phyloP scores from a whole-genome alignment of 2,888 invertebrate species.

The Spodoptera exigua region DNA sequence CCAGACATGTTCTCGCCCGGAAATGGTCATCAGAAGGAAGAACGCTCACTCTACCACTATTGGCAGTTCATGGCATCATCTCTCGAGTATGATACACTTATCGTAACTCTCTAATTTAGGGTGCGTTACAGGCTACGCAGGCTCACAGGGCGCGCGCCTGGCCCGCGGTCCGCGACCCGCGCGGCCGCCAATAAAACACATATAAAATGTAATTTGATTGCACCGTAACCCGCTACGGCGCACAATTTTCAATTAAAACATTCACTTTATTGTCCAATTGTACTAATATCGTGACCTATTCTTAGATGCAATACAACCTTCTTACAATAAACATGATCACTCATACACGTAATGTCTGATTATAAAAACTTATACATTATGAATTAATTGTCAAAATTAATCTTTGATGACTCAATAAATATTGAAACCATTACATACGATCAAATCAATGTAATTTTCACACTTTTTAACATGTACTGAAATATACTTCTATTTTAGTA shows the following conservation, averaged over 20 bases:
- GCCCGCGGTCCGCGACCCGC: conserved; percentile 1
- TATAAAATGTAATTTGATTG: conserved; percentile 51
- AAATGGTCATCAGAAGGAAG: no score
- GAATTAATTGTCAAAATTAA: not conserved
- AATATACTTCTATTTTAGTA: not conserved
- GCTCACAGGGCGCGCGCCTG: not conserved
- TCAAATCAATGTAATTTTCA: not conserved
- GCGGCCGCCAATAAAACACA: conserved; percentile 45
- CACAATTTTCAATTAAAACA: conserved; percentile 39
- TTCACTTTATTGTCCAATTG: conserved; percentile 41
- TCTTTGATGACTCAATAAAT: no score
- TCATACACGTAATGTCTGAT: not conserved
- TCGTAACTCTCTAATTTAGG: no score
- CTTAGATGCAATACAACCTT: not conserved
- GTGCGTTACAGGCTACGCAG: not conserved
- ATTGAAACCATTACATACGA: no score
- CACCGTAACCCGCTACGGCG: conserved; percentile 28
- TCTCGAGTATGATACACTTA: no score
- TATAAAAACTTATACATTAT: not conserved
- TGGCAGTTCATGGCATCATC: no score
- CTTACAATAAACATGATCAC: no score
- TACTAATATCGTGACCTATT: not conserved
- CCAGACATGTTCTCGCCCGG: no score
- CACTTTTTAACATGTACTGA: not conserved
- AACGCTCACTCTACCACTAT: no score